Base-by-base conservation (phyloP, 1,140 invertebrate genomes). In the Chrysomallon squamiferum region DNA sequence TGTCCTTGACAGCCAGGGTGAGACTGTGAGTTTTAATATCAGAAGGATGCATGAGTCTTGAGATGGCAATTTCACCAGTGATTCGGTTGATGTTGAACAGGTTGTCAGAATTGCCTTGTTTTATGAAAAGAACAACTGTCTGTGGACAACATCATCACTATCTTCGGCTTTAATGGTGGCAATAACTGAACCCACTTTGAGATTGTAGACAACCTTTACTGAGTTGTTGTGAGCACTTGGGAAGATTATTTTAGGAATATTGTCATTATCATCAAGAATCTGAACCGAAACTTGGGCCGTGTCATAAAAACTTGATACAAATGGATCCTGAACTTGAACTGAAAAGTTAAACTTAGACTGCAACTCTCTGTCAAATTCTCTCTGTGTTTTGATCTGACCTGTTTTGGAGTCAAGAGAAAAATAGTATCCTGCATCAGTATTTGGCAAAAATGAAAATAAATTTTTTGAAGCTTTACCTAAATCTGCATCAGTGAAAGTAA, bases 221-320 rank as follows among this genome's bases (percentile, higher is more conserved):
- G 71, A 75, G 45, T 71, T 67, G 50, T 79, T 76, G 2, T 69
- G 57, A 35, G 62, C 50, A 60, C 64, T 73, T 0, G 80, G 80
- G 58, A 76, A 79, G 35, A 64, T 64, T 57, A 82, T 72, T 13
- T 65, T 38, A 13, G 81, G 81, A 15, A 60, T 62, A 63, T 83
- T 80, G 62, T 83, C 81, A 63, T 83, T 83, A 11, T 73, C 63
- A 62, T 83, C 81, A 29, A 56, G 32, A 3, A 78, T 62, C 33
- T 67, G 56, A 13, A 81, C 59, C 0, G 61, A 75, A 2, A 79
- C 79, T 49, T 63, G 66, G 9, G 66, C 66, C 0, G 69, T 74
- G 49, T 59, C 65, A 20, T 58, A 62, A 27, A 59, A 29, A 7
- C 62, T n/a, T 5, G 56, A 22, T 15, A 47, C 32, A 20, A 59